phyloP scores from a whole-genome alignment of 2,888 invertebrate species.

The Poecilus cupreus region DNA sequence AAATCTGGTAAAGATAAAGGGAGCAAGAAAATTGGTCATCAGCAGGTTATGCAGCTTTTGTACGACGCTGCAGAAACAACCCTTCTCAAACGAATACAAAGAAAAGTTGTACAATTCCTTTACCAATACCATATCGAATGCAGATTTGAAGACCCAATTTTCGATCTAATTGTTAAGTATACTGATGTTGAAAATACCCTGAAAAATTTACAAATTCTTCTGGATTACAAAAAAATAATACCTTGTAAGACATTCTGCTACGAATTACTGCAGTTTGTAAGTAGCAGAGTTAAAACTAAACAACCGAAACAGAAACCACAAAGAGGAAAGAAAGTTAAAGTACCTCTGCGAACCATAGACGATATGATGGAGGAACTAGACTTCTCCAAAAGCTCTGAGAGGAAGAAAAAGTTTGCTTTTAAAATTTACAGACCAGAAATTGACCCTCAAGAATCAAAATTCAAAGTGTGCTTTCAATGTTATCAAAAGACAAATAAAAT shows the following conservation, averaged over 20 bases:
- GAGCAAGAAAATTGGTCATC: constrained; percentile 31
- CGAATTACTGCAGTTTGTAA: constrained; percentile 59
- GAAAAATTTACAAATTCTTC: constrained; percentile 64
- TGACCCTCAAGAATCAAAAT: constrained; percentile 63
- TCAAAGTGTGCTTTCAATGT: constrained; percentile 69
- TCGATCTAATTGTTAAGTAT: constrained; percentile 65
- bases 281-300: constrained; percentile 59
- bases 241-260: constrained; percentile 60
- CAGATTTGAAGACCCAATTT: constrained; percentile 62
- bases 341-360: background rate
- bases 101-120: constrained; percentile 64
- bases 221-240: constrained; percentile 62
- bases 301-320: background rate
- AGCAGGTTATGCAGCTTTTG: constrained; percentile 63
- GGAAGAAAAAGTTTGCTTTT: background rate
- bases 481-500: constrained; percentile 63
- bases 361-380: constrained; percentile 3
- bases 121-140: constrained; percentile 65
- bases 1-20: constrained; percentile 50
- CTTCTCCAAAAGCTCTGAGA: too few species aligned
- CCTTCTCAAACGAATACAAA: constrained; percentile 63
- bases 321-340: background rate
- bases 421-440: constrained; percentile 51
- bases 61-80: constrained; percentile 62
- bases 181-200: constrained; percentile 64